Evolutionary conservation across 2,888 invertebrate genomes (phyloP).

Genomic region (Agriopis leucophaearia): DNA sequence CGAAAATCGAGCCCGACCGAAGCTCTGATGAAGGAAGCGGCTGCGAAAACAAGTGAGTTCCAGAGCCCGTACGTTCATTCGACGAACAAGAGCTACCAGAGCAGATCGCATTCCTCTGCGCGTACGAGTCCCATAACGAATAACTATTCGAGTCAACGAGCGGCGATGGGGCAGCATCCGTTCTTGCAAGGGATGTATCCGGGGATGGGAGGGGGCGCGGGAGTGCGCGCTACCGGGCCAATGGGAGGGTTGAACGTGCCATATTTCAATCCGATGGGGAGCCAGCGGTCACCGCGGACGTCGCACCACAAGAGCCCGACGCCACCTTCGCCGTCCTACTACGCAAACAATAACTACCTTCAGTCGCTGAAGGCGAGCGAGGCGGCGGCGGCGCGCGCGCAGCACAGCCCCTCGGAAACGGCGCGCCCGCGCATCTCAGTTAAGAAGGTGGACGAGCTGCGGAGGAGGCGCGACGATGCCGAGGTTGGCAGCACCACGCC

Average conservation of each 20-base stretch:
- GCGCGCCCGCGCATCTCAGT: slow-evolving; percentile 87
- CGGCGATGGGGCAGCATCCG: slow-evolving; percentile 58
- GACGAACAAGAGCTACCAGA: slow-evolving; percentile 74
- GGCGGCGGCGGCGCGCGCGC: slow-evolving; percentile 68
- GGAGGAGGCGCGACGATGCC: slow-evolving; percentile 84
- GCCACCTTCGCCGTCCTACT: slow-evolving; percentile 65
- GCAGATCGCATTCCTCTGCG: slow-evolving; percentile 76
- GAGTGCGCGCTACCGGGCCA: slow-evolving; percentile 68
- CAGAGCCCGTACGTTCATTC: slow-evolving; percentile 80
- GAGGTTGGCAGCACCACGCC: slow-evolving; percentile 89
- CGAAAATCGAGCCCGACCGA: slow-evolving; percentile 64
- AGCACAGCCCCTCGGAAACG: slow-evolving; percentile 49
- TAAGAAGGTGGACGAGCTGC: slow-evolving; percentile 87
- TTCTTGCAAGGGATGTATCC: slow-evolving; percentile 77
- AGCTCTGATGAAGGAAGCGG: slow-evolving; percentile 70
- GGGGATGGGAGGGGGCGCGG: slow-evolving; percentile 70
- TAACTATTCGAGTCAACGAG: slow-evolving; percentile 73
- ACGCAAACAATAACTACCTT: slow-evolving; percentile 78
- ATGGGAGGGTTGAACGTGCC: slow-evolving; percentile 75
- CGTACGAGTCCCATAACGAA: slow-evolving; percentile 82
- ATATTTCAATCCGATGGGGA: slow-evolving; percentile 77
- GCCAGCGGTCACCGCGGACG: slow-evolving; percentile 70
- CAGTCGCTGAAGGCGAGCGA: slow-evolving; percentile 74
- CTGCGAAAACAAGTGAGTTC: slow-evolving; percentile 73
- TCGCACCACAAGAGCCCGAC: slow-evolving; percentile 78